Conservation (phyloP, 2,113 vertebrate genomes). For the Cinclus cinclus region DNA sequence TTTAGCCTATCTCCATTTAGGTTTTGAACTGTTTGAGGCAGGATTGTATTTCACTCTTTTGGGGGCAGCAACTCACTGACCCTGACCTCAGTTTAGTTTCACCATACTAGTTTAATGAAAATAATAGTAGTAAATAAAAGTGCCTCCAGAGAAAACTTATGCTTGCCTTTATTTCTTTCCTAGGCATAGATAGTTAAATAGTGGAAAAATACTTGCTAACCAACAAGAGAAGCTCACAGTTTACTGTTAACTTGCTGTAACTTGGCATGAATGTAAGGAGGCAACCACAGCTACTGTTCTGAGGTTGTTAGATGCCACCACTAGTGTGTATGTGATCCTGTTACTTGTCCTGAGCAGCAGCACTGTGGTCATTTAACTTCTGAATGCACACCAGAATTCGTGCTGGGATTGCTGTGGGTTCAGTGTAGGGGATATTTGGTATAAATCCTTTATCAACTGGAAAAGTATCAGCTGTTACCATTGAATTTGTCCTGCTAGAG, state of each 20-base stretch:
- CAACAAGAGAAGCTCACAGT: neutral
- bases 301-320: slow-evolving; percentile 3
- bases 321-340: neutral
- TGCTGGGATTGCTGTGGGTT: neutral
- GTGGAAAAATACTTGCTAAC: neutral
- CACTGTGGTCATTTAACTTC: neutral
- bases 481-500: neutral
- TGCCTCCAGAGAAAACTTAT: neutral
- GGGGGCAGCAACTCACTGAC: neutral
- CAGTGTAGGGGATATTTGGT: neutral
- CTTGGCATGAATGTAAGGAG: neutral
- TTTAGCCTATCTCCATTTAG: neutral
- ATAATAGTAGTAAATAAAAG: neutral
- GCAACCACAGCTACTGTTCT: slow-evolving; percentile 3
- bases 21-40: neutral
- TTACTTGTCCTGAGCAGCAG: neutral
- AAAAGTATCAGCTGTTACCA: neutral
- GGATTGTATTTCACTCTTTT: neutral
- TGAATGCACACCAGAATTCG: neutral
- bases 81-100: neutral
- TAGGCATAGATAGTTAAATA: neutral
- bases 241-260: neutral
- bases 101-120: neutral
- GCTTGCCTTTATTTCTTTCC: neutral
- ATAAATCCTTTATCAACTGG: neutral